phyloP scores from a whole-genome alignment of 2,113 vertebrate species.

The Vulpes vulpes region DNA sequence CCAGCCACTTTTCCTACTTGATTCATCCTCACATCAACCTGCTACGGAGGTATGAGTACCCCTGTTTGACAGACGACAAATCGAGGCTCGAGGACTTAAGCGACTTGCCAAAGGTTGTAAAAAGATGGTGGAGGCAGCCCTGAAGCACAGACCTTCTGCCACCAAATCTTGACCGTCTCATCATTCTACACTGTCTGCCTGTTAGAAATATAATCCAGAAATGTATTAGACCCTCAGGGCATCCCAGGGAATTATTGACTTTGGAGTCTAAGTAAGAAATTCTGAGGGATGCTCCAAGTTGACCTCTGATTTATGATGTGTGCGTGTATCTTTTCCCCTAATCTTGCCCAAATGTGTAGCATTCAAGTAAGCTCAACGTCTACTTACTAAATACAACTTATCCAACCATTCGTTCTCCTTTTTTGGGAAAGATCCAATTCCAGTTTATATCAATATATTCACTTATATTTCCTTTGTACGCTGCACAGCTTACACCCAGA shows the following conservation, averaged over 20 bases:
- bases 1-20: neutral
- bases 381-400: neutral
- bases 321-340: neutral
- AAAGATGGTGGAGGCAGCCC: neutral
- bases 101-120: neutral
- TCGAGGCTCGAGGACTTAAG: neutral
- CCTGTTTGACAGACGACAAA: neutral
- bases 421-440: neutral
- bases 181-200: neutral
- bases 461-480: neutral
- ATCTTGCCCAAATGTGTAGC: neutral
- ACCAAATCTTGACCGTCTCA: neutral
- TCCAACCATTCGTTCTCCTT: neutral
- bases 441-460: neutral
- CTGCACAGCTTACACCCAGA: neutral
- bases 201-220: neutral
- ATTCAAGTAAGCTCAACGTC: neutral
- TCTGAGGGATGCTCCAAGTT: neutral
- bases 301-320: neutral
- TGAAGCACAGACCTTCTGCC: neutral
- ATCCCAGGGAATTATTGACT: neutral
- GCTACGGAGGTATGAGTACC: neutral
- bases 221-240: neutral
- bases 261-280: neutral
- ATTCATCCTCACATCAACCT: neutral